These are phyloP conservation scores for Syngnathoides biaculeatus DNA, from an alignment of 2,113 vertebrate genomes.

Conservation along the genomic window DNA sequence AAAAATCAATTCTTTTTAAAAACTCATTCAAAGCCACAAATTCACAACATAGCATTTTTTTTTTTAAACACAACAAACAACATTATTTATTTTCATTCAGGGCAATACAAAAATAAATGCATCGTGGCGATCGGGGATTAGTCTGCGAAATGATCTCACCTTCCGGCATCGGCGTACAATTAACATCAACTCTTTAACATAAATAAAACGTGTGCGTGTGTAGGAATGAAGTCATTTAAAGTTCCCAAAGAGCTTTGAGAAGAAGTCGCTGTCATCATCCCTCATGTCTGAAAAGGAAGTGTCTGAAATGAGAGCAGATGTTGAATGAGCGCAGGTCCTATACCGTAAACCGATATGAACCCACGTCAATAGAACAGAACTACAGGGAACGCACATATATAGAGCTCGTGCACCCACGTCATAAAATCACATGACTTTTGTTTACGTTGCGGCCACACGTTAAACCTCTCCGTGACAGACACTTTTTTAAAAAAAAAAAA, in stretches of 20 bases:
- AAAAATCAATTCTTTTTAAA: neutral
- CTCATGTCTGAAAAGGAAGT: constrained; percentile 49
- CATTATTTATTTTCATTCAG: constrained; percentile 54
- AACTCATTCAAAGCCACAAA: neutral
- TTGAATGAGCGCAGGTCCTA: neutral
- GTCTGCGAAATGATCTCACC: neutral
- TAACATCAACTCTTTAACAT: neutral
- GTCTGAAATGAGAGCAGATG: constrained; percentile 50
- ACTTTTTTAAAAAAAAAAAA: too few relatives aligned
- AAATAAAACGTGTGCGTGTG: neutral
- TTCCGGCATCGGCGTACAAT: neutral
- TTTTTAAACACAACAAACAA: constrained; percentile 23
- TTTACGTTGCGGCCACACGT: too few relatives aligned
- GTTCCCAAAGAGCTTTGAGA: constrained; percentile 68
- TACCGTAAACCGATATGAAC: neutral
- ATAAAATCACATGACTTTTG: too few relatives aligned
- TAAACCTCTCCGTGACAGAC: too few relatives aligned
- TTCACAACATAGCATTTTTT: neutral
- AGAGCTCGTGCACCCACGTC: too few relatives aligned
- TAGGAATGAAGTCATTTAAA: constrained; percentile 49
- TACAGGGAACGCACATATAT: too few relatives aligned
- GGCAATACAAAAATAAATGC: constrained; percentile 51
- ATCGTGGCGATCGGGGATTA: neutral
- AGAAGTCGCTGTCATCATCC: constrained; percentile 53
- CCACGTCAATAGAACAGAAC: too few relatives aligned